Percentiles rank a stretch among this genome's conserved stretches.
Evolutionary conservation across 1,140 invertebrate species (phyloP).

Genomic region (honey bee (Apis mellifera)): DNA sequence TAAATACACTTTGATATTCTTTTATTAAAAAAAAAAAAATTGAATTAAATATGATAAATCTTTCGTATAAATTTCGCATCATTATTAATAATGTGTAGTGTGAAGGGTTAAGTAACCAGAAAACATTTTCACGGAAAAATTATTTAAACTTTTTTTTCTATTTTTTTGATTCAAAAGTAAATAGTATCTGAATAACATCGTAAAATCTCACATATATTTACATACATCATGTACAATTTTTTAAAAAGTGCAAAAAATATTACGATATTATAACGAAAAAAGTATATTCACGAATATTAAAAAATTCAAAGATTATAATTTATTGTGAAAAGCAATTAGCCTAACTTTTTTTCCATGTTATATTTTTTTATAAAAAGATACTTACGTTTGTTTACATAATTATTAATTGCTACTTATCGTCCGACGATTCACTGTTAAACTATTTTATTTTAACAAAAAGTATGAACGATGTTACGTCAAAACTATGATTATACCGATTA

Average conservation of each 20-base stretch:
- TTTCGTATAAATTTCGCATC: not conserved
- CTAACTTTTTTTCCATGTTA: not conserved
- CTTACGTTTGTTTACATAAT: slow-evolving; percentile 27
- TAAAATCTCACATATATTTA: not conserved
- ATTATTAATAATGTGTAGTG: not conserved
- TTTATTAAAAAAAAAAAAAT: not conserved
- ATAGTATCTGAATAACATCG: not conserved
- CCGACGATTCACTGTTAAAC: not conserved
- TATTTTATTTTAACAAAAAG: not conserved
- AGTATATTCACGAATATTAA: not conserved
- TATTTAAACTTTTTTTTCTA: not conserved
- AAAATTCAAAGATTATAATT: not conserved
- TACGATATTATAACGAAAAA: not conserved
- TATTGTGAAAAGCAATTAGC: not conserved
- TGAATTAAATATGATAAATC: not conserved
- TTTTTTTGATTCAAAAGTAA: not conserved
- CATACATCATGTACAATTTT: not conserved
- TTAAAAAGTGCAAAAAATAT: not conserved
- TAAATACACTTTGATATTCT: not conserved
- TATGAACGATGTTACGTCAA: slow-evolving; percentile 40
- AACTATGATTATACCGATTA: slow-evolving; percentile 33
- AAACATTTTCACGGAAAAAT: not conserved
- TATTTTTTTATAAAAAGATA: not conserved
- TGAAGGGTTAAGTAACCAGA: not conserved
- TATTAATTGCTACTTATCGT: slow-evolving; percentile 4